These are phyloP conservation scores for Pseudomyrmex dendroicus DNA, from an alignment of 1,140 invertebrate genomes.

Conservation along the genomic window DNA sequence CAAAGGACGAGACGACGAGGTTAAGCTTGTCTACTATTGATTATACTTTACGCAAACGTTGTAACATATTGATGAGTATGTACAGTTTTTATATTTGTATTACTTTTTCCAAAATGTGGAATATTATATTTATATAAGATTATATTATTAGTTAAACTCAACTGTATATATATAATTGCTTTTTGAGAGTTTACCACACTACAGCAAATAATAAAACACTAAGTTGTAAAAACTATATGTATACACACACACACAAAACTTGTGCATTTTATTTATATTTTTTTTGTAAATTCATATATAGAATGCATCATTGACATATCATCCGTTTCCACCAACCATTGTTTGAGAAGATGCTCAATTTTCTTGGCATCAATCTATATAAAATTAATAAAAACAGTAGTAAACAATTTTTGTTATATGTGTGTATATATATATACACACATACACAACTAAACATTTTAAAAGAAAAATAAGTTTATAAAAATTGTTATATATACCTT, in stretches of 20 bases:
- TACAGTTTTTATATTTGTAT: too few relatives aligned
- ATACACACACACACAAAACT: not conserved
- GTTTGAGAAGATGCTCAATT: slow-evolving; percentile 67
- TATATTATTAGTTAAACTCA: too few relatives aligned
- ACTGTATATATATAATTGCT: too few relatives aligned
- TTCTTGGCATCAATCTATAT: slow-evolving; percentile 67
- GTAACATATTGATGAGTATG: too few relatives aligned
- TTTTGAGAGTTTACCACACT: too few relatives aligned
- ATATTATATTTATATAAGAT: too few relatives aligned
- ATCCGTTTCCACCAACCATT: slow-evolving; percentile 70
- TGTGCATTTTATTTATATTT: slow-evolving; percentile 2
- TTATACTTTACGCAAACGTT: too few relatives aligned
- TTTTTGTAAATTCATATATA: slow-evolving; percentile 53
- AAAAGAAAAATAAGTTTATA: not conserved
- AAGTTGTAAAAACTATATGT: too few relatives aligned
- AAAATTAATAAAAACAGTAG: slow-evolving; percentile 35
- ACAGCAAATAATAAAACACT: too few relatives aligned
- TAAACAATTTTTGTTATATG: slow-evolving; percentile 25
- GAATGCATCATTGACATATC: slow-evolving; percentile 73
- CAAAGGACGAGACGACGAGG: too few relatives aligned
- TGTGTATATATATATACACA: not conserved
- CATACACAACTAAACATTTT: not conserved
- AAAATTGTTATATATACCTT: slow-evolving; percentile 63
- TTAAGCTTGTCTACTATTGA: too few relatives aligned
- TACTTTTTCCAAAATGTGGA: too few relatives aligned